phyloP scores from a whole-genome alignment of 2,113 vertebrate species.

The Axis porcinus region DNA sequence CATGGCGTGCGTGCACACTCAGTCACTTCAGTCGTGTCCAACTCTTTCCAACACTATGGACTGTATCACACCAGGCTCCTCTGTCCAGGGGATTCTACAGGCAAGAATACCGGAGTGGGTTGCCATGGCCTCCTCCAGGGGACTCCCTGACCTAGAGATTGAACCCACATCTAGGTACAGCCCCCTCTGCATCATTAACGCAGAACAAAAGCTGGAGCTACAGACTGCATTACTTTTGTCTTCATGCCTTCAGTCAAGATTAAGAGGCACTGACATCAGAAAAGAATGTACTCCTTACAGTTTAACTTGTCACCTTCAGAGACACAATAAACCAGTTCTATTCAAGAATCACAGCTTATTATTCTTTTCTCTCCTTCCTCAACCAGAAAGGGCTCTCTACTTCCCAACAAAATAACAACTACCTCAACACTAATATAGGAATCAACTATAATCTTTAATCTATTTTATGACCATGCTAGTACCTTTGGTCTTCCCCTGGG shows the following conservation, averaged over 20 bases:
- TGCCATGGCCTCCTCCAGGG: not conserved
- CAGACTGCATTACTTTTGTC: not conserved
- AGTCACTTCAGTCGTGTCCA: not conserved
- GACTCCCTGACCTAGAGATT: too few relatives aligned
- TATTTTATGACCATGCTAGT: slow-evolving; percentile 11
- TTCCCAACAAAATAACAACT: slow-evolving; percentile 38
- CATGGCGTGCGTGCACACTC: not conserved
- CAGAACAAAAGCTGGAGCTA: not conserved
- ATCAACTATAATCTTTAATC: slow-evolving; percentile 9
- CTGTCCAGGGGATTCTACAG: not conserved
- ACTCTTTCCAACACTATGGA: not conserved
- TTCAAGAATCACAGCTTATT: not conserved
- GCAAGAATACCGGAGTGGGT: not conserved
- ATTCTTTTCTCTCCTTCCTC: not conserved
- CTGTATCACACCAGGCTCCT: not conserved
- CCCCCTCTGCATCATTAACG: not conserved
- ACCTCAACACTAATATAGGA: slow-evolving; percentile 16
- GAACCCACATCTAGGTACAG: not conserved
- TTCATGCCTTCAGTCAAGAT: not conserved
- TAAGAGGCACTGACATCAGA: not conserved
- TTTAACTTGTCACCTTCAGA: slow-evolving; percentile 29
- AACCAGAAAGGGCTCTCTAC: slow-evolving; percentile 46
- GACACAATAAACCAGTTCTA: slow-evolving; percentile 25
- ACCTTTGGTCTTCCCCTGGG: not conserved
- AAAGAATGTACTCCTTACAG: not conserved